These are phyloP conservation scores for Pseudoatta argentina DNA, from an alignment of 1,140 invertebrate genomes.

Conservation along the genomic window DNA sequence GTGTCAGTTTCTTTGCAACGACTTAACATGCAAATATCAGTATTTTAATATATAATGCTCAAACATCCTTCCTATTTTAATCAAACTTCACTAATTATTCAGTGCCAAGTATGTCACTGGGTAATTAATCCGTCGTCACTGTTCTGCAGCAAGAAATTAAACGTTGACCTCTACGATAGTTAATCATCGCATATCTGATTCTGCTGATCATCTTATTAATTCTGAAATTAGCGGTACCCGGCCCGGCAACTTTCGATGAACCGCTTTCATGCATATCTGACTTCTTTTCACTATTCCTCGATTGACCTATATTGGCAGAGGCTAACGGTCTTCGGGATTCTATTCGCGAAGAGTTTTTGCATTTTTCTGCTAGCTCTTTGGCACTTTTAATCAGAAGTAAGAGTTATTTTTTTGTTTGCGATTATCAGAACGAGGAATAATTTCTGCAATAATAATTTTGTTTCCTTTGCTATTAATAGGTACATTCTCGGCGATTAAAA, in stretches of 20 bases:
- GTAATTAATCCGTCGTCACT: too few species aligned
- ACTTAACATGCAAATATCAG: too few species aligned
- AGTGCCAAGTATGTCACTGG: too few species aligned
- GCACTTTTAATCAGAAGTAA: background rate
- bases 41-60: too few species aligned
- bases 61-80: too few species aligned
- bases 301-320: background rate
- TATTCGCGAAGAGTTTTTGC: background rate
- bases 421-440: background rate
- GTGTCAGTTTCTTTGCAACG: background rate
- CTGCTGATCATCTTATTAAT: background rate
- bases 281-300: background rate
- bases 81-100: too few species aligned
- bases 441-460: background rate
- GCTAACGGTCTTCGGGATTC: background rate
- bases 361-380: background rate
- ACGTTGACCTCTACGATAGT: background rate
- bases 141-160: background rate
- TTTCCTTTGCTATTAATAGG: background rate
- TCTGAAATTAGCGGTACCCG: background rate
- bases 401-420: background rate
- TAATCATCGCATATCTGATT: background rate
- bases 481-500: background rate
- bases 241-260: background rate
- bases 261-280: background rate